These are phyloP conservation scores for Epistrophella euchroma DNA, from an alignment of 2,888 invertebrate species.

Conservation along the genomic window DNA sequence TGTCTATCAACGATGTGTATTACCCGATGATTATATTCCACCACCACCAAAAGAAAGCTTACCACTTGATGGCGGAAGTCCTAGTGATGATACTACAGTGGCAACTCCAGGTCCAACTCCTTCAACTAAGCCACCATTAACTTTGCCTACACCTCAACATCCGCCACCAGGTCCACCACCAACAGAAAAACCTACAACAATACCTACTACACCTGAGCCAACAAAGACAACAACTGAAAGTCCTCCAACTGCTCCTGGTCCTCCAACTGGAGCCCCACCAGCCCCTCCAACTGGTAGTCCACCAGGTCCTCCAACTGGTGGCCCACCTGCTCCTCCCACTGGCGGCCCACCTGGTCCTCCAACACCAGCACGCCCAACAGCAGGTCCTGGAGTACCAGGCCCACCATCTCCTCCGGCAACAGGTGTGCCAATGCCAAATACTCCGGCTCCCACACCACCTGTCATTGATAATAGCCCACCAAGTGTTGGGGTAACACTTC, in stretches of 20 bases:
- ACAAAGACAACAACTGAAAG: not conserved
- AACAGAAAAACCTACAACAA: conserved; percentile 5
- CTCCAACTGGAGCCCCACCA: not conserved
- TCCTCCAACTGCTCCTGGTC: not conserved
- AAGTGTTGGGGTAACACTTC: not conserved
- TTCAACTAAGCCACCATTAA: conserved; percentile 25
- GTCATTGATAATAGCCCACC: conserved; percentile 75
- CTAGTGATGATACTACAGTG: not conserved
- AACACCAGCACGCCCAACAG: conserved; percentile 60
- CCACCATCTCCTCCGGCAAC: conserved; percentile 62
- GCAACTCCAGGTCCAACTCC: not conserved
- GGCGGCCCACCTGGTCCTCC: conserved; percentile 74
- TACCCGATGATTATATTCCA: conserved; percentile 79
- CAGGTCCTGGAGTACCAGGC: conserved; percentile 65
- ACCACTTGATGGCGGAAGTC: conserved; percentile 77
- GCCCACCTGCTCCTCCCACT: not conserved
- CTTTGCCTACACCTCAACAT: conserved; percentile 57
- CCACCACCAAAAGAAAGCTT: conserved; percentile 79
- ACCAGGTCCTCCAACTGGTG: not conserved
- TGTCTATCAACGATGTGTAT: conserved; percentile 80
- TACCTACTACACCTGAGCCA: not conserved
- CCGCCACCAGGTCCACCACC: conserved; percentile 7
- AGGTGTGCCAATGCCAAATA: conserved; percentile 76
- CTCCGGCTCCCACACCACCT: conserved; percentile 77
- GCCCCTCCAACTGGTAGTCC: conserved; percentile 1